Conservation (phyloP, 2,888 invertebrate species). For the Abscondita cerata region DNA sequence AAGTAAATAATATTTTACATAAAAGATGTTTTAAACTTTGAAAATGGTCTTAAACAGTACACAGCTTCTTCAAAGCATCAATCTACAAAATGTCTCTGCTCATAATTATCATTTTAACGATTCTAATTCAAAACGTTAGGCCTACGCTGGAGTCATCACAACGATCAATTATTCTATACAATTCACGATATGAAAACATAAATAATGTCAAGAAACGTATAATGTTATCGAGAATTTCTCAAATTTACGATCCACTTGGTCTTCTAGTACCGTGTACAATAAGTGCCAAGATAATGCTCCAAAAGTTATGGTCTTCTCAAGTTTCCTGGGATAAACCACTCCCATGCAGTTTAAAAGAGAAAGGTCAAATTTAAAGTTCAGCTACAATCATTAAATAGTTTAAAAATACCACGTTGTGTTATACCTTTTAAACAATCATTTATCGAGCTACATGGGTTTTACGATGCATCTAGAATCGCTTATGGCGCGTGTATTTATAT, state of each 20-base stretch:
- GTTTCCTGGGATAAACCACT: conserved; percentile 2
- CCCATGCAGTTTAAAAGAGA: neutral
- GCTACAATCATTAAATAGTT: neutral
- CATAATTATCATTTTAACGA: neutral
- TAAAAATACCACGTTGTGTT: conserved; percentile 7
- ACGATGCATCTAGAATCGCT: too few species aligned
- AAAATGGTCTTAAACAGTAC: conserved; percentile 41
- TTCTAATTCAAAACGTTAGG: conserved; percentile 16
- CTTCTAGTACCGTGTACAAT: neutral
- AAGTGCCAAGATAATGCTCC: conserved; percentile 6
- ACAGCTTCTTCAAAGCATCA: conserved; percentile 1
- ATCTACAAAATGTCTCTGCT: neutral
- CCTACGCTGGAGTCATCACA: neutral
- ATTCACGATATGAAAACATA: neutral
- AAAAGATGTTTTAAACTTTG: conserved; percentile 33
- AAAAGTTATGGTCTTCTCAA: conserved; percentile 4
- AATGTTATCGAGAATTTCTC: conserved; percentile 7
- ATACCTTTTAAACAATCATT: too few species aligned
- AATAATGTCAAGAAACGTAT: neutral
- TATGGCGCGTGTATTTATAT: too few species aligned
- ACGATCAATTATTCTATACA: neutral
- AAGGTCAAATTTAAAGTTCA: neutral
- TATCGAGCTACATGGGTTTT: too few species aligned
- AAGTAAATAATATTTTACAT: conserved; percentile 25
- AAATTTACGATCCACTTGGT: conserved; percentile 10